Conservation (phyloP, 2,888 invertebrate species). For the Nephrotoma guestfalica region DNA sequence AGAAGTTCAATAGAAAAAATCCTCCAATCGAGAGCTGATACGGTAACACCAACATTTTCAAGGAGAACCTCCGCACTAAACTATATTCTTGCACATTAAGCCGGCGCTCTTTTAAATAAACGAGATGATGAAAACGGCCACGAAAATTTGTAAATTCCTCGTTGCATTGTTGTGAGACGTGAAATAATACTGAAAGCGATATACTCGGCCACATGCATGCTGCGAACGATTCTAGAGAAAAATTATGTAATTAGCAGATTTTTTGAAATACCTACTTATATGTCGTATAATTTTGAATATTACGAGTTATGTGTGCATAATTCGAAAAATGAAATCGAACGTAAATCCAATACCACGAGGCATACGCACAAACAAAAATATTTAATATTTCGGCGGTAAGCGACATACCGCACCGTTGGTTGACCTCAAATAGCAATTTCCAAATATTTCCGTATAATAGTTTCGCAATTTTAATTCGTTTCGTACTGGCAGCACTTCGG, state of each 20-base stretch:
- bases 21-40: background rate
- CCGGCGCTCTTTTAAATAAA: background rate
- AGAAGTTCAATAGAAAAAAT: background rate
- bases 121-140: background rate
- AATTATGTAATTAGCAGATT: background rate
- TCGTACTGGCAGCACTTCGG: background rate
- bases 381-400: background rate
- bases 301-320: background rate
- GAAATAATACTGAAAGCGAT: background rate
- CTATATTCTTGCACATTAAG: background rate
- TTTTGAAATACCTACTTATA: background rate
- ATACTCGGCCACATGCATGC: background rate
- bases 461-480: background rate
- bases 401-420: background rate
- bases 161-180: background rate
- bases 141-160: background rate
- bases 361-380: background rate
- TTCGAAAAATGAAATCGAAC: background rate
- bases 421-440: background rate
- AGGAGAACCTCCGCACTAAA: background rate
- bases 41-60: background rate
- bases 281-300: background rate
- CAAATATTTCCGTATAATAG: background rate
- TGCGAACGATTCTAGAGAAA: background rate
- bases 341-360: background rate